Base-by-base conservation (phyloP, 2,888 invertebrate species). In the Agonopterix alstromeriana region DNA sequence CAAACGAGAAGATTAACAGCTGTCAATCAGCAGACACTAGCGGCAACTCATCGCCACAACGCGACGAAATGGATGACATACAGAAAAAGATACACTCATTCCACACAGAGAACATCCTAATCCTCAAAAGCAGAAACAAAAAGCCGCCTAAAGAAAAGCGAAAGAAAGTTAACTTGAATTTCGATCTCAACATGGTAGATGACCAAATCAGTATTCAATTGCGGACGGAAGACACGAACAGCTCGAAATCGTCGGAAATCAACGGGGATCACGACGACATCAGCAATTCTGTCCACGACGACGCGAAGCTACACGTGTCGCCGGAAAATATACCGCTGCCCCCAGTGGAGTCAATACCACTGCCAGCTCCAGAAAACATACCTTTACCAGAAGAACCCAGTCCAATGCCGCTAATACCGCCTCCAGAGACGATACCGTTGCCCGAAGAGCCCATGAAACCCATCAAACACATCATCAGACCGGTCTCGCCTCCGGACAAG, bases 31-130 rank as follows among this genome's bases (percentile, higher is more conserved):
- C 86, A 0, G 88, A 89, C 59, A 88, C 89, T 3, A 88, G 89
- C 58, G 87, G 89, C 2, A 84, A 84, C 60, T 89, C 89, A 0
- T 89, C 89, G 0, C 89, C 89, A 0, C 83, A 87, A 46, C 73
- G 85, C 4, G 89, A 91, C 60, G 90, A 91, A 60, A 90, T 90
- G 81, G 90, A 90, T 56, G 92, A 91, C 59, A 91, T 92, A 48
- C 91, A 91, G 63, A 91, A 91, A 60, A 90, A 91, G 56, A 83
- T 92, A 53, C 90, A 91, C 59, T 91, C 90, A 36, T 92, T 92
- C 67, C 92, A 92, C 65, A 91, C 91, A 1, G 91, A 91, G 62
- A 92, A 92, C 65, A 91, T 92, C 53, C 85, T 88, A 54, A 90
- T 91, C 58, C 68, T 92, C 43, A 91, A 91, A 59, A 91, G 91